Conservation (phyloP, 1,140 invertebrate species). For the Homarus americanus region DNA sequence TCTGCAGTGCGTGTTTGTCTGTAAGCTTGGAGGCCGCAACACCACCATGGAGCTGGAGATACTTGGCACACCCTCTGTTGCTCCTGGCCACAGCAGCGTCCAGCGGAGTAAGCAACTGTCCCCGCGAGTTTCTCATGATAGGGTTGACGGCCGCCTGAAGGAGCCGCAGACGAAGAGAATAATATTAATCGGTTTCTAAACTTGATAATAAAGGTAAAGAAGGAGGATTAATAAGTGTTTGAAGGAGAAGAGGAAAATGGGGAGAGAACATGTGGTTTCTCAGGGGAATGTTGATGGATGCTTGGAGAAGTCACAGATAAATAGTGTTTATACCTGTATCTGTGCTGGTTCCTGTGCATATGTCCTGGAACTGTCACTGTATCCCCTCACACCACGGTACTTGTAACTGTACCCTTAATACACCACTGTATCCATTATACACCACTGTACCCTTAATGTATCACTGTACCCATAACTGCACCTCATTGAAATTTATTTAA, state of each 20-base stretch:
- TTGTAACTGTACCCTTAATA: no score
- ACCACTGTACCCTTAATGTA: no score
- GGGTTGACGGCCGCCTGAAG: constrained; percentile 83
- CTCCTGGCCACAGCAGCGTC: constrained; percentile 93
- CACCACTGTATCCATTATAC: background rate
- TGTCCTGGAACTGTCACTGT: background rate
- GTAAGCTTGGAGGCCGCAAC: constrained; percentile 86
- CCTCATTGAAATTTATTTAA: no score
- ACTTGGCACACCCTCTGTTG: constrained; percentile 93
- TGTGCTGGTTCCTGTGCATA: no score
- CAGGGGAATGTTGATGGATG: no score
- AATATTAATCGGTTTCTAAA: background rate
- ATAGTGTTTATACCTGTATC: no score
- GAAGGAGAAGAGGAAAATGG: no score
- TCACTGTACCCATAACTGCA: background rate
- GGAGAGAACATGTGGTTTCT: no score
- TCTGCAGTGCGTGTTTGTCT: constrained; percentile 75
- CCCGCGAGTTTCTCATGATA: constrained; percentile 89
- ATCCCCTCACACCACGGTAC: background rate
- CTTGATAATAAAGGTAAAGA: no score
- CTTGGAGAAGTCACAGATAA: no score
- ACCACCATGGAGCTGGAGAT: constrained; percentile 93
- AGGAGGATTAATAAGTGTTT: no score
- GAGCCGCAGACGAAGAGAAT: background rate
- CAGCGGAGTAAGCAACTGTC: constrained; percentile 90